Conservation (phyloP, 2,113 vertebrate species). For the Phasianus colchicus region DNA sequence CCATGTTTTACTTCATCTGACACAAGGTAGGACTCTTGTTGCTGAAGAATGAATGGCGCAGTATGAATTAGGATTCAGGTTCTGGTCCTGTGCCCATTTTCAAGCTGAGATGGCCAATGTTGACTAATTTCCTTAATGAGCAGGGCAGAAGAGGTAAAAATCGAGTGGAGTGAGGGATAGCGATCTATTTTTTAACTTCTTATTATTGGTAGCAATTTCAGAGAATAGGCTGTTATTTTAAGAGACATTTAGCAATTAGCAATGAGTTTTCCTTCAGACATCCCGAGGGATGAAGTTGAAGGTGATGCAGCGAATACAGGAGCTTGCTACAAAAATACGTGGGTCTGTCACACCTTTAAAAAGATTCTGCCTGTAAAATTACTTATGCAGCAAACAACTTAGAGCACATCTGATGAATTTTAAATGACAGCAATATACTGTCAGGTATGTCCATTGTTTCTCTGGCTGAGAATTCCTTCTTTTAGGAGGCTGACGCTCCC, state of each 20-base stretch:
- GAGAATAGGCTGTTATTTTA: background rate
- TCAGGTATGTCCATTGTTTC: background rate
- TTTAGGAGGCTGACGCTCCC: background rate
- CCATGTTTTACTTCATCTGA: background rate
- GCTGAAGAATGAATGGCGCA: background rate
- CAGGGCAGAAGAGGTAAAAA: background rate
- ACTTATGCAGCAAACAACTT: background rate
- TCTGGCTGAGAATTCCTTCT: background rate
- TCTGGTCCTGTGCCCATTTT: background rate
- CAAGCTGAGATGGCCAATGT: background rate
- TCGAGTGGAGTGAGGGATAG: background rate
- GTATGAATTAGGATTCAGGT: background rate
- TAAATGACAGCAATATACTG: background rate
- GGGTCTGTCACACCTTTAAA: background rate
- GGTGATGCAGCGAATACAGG: background rate
- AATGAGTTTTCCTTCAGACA: background rate
- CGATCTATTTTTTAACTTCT: background rate
- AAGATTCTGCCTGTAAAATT: background rate
- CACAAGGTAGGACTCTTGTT: background rate
- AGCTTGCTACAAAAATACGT: background rate
- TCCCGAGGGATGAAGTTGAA: background rate
- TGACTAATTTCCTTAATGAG: constrained; percentile 5
- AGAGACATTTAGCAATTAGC: background rate
- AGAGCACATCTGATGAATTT: background rate
- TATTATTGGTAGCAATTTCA: background rate